Evolutionary conservation across 2,797 vertebrate genomes (phyloP).

Genomic region (Crocidura indochinensis): DNA sequence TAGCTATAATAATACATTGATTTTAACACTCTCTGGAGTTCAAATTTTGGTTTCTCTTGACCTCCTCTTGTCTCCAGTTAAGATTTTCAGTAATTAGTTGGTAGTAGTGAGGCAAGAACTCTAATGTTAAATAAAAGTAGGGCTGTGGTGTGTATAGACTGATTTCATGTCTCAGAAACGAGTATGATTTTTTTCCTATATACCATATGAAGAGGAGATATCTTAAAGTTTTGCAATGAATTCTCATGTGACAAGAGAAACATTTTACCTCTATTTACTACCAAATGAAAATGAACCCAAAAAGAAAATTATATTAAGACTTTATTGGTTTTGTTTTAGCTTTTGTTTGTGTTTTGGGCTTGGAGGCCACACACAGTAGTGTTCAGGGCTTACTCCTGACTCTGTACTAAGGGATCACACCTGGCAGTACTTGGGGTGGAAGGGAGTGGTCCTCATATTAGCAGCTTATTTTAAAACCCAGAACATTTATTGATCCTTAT

Average conservation of each 20-base stretch:
- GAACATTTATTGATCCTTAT: background rate
- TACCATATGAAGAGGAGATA: constrained; percentile 13
- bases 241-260: background rate
- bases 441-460: too few species aligned
- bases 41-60: background rate
- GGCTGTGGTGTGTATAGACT: background rate
- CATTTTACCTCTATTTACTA: background rate
- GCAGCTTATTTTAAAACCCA: background rate
- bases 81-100: constrained; percentile 55
- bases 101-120: background rate
- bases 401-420: too few species aligned
- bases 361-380: too few species aligned
- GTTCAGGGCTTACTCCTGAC: too few species aligned
- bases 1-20: background rate
- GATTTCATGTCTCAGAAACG: constrained; percentile 1
- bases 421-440: too few species aligned
- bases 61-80: background rate
- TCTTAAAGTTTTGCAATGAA: constrained; percentile 44
- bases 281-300: background rate
- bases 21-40: background rate
- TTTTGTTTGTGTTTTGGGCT: too few species aligned
- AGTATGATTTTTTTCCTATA: background rate
- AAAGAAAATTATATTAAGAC: background rate
- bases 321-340: background rate
- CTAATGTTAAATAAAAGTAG: background rate